Base-by-base conservation (phyloP, 1,140 invertebrate species). In the Drosophila lacertosa region DNA sequence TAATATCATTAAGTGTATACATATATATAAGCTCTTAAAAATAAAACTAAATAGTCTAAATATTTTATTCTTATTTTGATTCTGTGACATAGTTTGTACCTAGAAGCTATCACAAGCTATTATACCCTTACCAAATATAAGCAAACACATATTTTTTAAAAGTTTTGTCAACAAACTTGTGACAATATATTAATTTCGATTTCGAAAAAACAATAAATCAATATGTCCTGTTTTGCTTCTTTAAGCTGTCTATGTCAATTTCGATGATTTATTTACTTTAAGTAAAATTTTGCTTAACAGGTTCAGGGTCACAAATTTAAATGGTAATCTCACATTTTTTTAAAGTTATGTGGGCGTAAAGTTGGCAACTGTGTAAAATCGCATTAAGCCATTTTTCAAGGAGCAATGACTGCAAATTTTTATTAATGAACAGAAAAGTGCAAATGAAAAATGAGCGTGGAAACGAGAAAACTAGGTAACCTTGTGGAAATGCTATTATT, bases 221-320 rank as follows among this genome's bases (percentile, higher is more conserved):
- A 44, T 63, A 9, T 29, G 6, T 29, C 26, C 44, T 54, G 39
- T 54, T 64, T 44, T 64, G 48, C 48, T 18, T 18, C 60, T 54
- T 63, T 54, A 63, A 33, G 39, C 29, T 63, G 47, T 53, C 59
- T 13, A 22, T 35, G 16, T 2, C n/a, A 37, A 42, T 53, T 20
- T 18, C 15, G 33, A 26, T 54, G 29, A 63, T 63, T 63, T 63
- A 63, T 63, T 13, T n/a, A 16, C 37, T 13, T 13, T 15, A 9
- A 11, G 1, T 26, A 22, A 22, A 2, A 22, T 26, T 6, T 26
- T 26, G 4, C 24, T 5, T 1, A 26, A 1, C 5, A 26, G 5
- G 24, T 26, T 26, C 5, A 29, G 7, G 6, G 26, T 7, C 7
- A 29, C 2, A 7, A 7, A 6, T 7, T 29, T 1, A 29, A 7